These are phyloP conservation scores for Cephalophus harveyi DNA, from an alignment of 2,113 vertebrate genomes.

Conservation along the genomic window DNA sequence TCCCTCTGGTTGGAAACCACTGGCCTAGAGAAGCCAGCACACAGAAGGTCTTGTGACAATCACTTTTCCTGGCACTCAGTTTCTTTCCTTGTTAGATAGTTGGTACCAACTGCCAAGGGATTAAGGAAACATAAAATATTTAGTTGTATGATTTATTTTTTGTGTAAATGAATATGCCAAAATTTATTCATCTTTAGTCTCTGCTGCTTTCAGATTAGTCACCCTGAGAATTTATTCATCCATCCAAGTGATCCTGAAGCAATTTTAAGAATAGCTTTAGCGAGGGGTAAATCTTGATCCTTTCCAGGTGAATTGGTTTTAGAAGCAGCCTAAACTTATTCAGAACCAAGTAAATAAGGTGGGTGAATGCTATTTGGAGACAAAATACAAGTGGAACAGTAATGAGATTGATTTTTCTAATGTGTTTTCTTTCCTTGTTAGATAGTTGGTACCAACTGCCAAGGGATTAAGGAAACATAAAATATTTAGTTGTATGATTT, in stretches of 20 bases:
- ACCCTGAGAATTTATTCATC: conserved; percentile 15
- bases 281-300: neutral
- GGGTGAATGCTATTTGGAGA: neutral
- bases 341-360: neutral
- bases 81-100: neutral
- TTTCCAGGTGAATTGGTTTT: conserved; percentile 26
- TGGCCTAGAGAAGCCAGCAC: neutral
- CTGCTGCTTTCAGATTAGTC: conserved; percentile 41
- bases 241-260: neutral
- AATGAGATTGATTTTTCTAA: conserved; percentile 8
- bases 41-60: neutral
- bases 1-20: neutral
- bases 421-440: conserved; percentile 11
- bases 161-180: neutral
- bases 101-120: neutral
- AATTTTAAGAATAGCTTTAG: conserved; percentile 16
- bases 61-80: neutral
- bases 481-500: neutral
- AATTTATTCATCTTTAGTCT: neutral
- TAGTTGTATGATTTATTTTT: neutral
- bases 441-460: neutral
- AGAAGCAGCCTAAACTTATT: neutral
- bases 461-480: neutral
- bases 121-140: neutral
- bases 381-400: neutral